Base-by-base conservation (phyloP, 2,797 vertebrate species). In the Alosa sapidissima region DNA sequence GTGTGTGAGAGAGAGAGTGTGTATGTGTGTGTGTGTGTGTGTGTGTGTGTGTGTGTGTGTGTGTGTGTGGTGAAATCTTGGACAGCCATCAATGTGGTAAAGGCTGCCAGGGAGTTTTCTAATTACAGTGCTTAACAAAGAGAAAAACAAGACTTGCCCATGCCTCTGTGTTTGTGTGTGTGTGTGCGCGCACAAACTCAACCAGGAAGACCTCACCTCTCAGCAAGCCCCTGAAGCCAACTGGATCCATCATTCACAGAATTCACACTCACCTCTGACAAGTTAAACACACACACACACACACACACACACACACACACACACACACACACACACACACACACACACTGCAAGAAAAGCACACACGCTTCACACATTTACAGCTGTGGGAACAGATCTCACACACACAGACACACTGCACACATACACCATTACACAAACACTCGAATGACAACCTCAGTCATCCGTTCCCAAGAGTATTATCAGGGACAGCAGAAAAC, bases 221-320 rank as follows among this genome's bases (percentile, higher is more conserved):
- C 94, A 94, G 94, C 93, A 94, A 90, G 55, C 87, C 81, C 75
- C 60, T 88, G 88, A 87, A 88, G 93, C 85, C 62, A 65, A 91
- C 89, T 91, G 91, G 88, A 0, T 92, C 93, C 93, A 94, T 95
- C 92, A 93, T 92, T 94, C 93, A 93, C 92, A 94, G 90, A 92
- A 94, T 94, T 94, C 28, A 94, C 92, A 93, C 90, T 94, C 91
- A 92, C 93, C 92, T 92, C 89, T 93, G 92, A 95, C 93, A 94
- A 93, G 93, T 92, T 94, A 94, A 95, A 94, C 93, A 93, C 92
- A 93, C 92, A 93, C 89, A 41, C 5, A 5, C 28, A 93, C 92
- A 93, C 89, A 41, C 5, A 5, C 28, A 94, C 93, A 93, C 92
- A 93, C 92, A 92, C 89, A 94, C 93, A 93, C 92, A 93, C 92